Base-by-base conservation (phyloP, 1,140 invertebrate genomes). In the Oncopeltus fasciatus region DNA sequence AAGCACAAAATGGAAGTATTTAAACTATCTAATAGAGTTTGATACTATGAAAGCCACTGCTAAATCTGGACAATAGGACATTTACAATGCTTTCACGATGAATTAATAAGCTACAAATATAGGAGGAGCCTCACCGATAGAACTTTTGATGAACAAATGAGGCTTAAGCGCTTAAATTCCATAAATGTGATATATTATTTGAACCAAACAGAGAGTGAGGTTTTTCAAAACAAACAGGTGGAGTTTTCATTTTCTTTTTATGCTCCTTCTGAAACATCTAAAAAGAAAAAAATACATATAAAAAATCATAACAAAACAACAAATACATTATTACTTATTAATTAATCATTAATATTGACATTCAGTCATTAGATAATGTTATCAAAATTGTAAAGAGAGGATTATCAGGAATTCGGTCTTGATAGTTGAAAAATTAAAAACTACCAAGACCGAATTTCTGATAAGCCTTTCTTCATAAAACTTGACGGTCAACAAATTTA, bases 231-330 rank as follows among this genome's bases (percentile, higher is more conserved):
- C 64, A 67, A 21, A 68, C 24, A 18, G 65, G 61, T 9, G 61
- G 58, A 49, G 67, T 66, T 38, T 67, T 63, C 12, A 62, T 28
- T 2, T 67, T 68, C 12, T 64, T 68, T 16, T 65, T 67, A 24
- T 33, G 59, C 63, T 69, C 67, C 60, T 67, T 68, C 18, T 62
- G 51, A 47, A 69, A 68, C n/a, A 69, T 61, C 67, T 68, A 59
- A n/a, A 61, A 64, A 28, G 51, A 57, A 53, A 26, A 60, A 56
- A 62, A 29, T 12, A 46, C 21, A 38, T 8, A 38, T 57, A 16
- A 59, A 8, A 26, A 64, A 28, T 24, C 5, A 47, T 58, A 2
- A 44, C 3, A 21, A 24, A 2, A 4, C n/a, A 3, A 18, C 47
- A 51, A 16, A 47, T 47, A 47, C 18, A 11, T 47, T 11, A 4